Percentiles rank a stretch among this genome's conserved stretches.
phyloP scores from a whole-genome alignment of 2,888 invertebrate genomes.

The Abrostola triplasia region DNA sequence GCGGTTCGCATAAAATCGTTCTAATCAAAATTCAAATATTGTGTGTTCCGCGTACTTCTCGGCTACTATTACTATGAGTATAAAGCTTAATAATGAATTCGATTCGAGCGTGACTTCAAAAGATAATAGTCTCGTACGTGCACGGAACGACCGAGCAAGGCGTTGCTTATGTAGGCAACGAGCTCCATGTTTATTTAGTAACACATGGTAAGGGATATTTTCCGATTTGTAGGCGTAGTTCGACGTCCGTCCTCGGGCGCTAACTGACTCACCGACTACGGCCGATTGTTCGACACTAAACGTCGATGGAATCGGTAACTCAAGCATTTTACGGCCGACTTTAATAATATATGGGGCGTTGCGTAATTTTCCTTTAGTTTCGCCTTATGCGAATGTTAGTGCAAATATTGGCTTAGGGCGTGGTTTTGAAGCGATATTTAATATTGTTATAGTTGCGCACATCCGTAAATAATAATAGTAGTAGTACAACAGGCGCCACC shows the following conservation, averaged over 20 bases:
- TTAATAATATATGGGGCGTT: slow-evolving; percentile 85
- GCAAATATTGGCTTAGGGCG: slow-evolving; percentile 68
- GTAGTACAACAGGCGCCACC: slow-evolving; percentile 42
- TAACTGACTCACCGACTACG: slow-evolving; percentile 81
- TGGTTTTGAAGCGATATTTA: slow-evolving; percentile 46
- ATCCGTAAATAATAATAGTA: slow-evolving; percentile 47
- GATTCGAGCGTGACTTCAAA: slow-evolving; percentile 65
- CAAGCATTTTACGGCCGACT: slow-evolving; percentile 82
- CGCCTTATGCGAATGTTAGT: slow-evolving; percentile 71
- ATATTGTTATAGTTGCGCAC: slow-evolving; percentile 43
- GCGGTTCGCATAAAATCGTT: slow-evolving; percentile 71
- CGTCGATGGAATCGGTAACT: slow-evolving; percentile 85
- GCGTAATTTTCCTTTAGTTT: slow-evolving; percentile 78
- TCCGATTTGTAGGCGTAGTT: slow-evolving; percentile 80
- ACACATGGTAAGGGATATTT: slow-evolving; percentile 74
- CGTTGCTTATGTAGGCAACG: slow-evolving; percentile 57
- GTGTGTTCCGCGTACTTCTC: slow-evolving; percentile 66
- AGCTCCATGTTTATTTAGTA: slow-evolving; percentile 67
- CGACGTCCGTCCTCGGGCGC: slow-evolving; percentile 76
- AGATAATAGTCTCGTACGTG: slow-evolving; percentile 61
- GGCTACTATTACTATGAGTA: slow-evolving; percentile 58
- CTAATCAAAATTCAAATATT: slow-evolving; percentile 79
- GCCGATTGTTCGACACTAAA: slow-evolving; percentile 84
- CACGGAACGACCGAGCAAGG: slow-evolving; percentile 41
- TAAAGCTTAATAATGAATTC: slow-evolving; percentile 67